Evolutionary conservation across 1,140 invertebrate genomes (phyloP), one percentile per base, ranked within the genome.

Genomic region (Pissodes strobi): DNA sequence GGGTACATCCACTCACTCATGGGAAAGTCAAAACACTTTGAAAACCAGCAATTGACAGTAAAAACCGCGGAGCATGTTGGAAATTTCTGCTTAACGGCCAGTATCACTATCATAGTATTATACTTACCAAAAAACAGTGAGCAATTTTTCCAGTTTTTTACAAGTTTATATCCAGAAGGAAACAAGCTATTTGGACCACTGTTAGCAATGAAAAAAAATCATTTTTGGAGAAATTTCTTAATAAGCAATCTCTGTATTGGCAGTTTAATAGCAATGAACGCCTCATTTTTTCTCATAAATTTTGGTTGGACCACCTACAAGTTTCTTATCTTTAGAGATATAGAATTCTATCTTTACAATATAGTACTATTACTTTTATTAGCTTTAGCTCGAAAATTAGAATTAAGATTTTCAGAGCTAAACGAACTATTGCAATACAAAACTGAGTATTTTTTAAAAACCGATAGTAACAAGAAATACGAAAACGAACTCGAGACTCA

Each of bases 331-430:
- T 65, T 65, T 34, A 43, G 63, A 38, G 53, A 58, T 46, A 8
- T 59, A 43, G 25, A 65, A 21, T 65, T 65, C n/a, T 65, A 59
- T 30, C 6, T 65, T 6, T 65, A 58, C 38, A 65, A 65, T 21
- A 21, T 65, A 13, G 21, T 59, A n/a, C 18, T 65, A 15, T 25
- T 65, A 17, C 15, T 65, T 1, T 21, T 58, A 17, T 37, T 65
- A 45, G 41, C 55, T 9, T 17, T 65, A 21, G 37, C 46, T 13
- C 23, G 63, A 22, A 65, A 65, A 52, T 10, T 65, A 12, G 63
- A 65, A 38, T n/a, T 65, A n/a, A 58, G 63, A 30, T 65, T 65
- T 43, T 39, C 55, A n/a, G 63, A 65, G 38, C 13, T 65, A 23
- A 65, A 65, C 48, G 45, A 59, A n/a, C 9, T 65, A 5, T 18